Base-by-base conservation (phyloP, 2,113 vertebrate species). In the Sakesphorus luctuosus region DNA sequence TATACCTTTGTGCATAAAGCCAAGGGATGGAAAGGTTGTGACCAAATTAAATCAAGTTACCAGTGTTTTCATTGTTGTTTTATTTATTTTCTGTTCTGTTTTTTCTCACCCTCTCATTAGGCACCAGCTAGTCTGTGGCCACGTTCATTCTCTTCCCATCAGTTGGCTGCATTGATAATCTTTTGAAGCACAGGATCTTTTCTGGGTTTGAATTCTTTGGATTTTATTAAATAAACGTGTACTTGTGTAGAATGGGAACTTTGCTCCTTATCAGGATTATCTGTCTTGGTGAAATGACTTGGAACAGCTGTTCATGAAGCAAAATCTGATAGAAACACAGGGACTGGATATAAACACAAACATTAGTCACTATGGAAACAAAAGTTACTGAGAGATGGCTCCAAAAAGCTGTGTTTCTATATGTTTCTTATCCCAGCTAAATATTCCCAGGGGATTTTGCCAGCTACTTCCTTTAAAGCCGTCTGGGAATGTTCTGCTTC, bases 281-380 rank as follows among this genome's bases (percentile, higher is more conserved):
- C 97, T 84, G 94, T 97, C 97, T 97, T 92, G 78, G 94, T 72
- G 78, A 95, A 97, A 94, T 96, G 97, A 97, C 97, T 97, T 91
- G 93, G 52, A 97, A 95, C 97, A 97, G 96, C 97, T 98, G 97
- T 95, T 98, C 6, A 29, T 84, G 90, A 82, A 96, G 96, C 80
- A 93, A 96, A 96, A 96, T 95, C 96, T 80, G 97, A 96, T 93
- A 65, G 97, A 97, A 97, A 96, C 96, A 93, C 91, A 89, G 95
- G 91, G 95, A 90, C 80, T 73, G 93, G 97, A 93, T 93, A 96
- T 93, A 97, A 98, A 98, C 98, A 98, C 96, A 98, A 98, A 98
- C 98, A 98, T 97, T 96, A 94, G 97, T 98, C 97, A 87, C 98
- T 92, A 98, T 98, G 98, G 98, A 96, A 97, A 98, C 98, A 19